Conservation (phyloP, 92 coral and sea anemone species). For the Porites rus region DNA sequence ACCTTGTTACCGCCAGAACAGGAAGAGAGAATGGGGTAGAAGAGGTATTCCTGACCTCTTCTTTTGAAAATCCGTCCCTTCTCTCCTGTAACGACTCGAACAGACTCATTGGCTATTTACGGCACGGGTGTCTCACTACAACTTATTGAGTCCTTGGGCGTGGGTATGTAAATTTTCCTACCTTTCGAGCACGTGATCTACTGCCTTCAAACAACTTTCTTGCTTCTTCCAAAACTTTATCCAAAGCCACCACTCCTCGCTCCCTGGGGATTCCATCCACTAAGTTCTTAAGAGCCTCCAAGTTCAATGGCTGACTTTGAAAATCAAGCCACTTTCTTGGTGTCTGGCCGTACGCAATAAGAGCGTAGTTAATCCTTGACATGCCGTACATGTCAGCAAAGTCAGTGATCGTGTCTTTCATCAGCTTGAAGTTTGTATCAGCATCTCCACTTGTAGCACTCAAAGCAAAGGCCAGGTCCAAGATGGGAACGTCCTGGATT, state of each 20-base stretch:
- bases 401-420: conserved; percentile 69
- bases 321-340: conserved; percentile 63
- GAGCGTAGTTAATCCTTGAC: conserved; percentile 73
- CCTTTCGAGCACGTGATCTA: conserved; percentile 86
- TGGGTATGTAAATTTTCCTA: background rate
- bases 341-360: conserved; percentile 69
- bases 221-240: conserved; percentile 62
- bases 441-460: conserved; percentile 75
- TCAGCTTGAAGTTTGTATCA: conserved; percentile 53
- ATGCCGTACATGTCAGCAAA: conserved; percentile 74
- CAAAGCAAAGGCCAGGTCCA: conserved; percentile 84
- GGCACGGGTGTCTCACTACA: too few species aligned
- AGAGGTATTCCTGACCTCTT: too few species aligned
- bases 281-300: conserved; percentile 47
- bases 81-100: too few species aligned
- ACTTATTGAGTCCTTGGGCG: too few species aligned
- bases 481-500: conserved; percentile 48
- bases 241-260: conserved; percentile 62
- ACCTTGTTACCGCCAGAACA: too few species aligned
- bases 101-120: too few species aligned
- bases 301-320: conserved; percentile 62
- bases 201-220: conserved; percentile 65
- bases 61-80: too few species aligned
- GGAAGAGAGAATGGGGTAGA: too few species aligned
- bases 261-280: conserved; percentile 54